A percentile compares a stretch with the other conserved stretches of the same genome.
Conservation (phyloP, 2,797 vertebrate genomes). For the Helicolenus hilgendorfi region DNA sequence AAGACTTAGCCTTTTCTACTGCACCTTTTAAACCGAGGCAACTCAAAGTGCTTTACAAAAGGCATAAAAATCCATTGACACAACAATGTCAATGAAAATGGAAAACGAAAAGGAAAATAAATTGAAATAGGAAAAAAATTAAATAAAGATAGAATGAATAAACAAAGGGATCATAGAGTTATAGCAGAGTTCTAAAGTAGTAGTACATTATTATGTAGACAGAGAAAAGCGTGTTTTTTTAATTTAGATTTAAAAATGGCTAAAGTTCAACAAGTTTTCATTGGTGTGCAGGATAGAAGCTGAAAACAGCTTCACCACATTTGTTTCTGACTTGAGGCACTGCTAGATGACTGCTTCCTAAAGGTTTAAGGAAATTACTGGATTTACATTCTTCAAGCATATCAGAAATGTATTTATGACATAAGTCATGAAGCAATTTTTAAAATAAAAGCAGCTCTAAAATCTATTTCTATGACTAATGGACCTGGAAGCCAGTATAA, state of each 20-base stretch:
- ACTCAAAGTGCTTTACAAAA: background rate
- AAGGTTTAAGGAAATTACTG: background rate
- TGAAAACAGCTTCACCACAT: background rate
- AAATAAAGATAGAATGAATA: background rate
- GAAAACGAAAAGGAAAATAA: background rate
- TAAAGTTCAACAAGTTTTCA: background rate
- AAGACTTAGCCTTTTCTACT: background rate
- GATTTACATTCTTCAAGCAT: background rate
- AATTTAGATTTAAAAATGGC: background rate
- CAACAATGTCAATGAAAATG: background rate
- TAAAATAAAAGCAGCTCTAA: background rate
- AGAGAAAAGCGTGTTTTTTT: background rate
- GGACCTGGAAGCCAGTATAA: background rate
- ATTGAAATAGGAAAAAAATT: background rate
- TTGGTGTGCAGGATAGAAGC: background rate
- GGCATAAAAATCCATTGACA: background rate
- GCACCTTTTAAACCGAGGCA: background rate
- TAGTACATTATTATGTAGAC: background rate
- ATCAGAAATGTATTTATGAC: background rate
- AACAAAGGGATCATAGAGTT: background rate
- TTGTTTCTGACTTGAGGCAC: background rate
- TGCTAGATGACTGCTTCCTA: background rate
- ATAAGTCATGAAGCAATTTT: background rate
- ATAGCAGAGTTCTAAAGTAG: background rate
- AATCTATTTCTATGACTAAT: background rate